Evolutionary conservation across 2,888 invertebrate genomes (phyloP), one percentile per base, ranked within the genome.

Genomic region (Nycteola revayana): DNA sequence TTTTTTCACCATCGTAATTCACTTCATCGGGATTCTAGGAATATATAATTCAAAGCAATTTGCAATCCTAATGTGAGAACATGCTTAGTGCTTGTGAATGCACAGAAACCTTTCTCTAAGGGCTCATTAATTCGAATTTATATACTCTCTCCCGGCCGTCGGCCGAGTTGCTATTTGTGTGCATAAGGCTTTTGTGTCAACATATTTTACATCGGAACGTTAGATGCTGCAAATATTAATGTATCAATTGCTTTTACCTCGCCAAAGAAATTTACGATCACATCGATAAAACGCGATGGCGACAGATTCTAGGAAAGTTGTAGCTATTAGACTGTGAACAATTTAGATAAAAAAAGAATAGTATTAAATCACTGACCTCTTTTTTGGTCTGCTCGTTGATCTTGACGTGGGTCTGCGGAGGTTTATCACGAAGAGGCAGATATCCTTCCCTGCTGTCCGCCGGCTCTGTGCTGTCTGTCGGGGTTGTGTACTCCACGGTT

Each of bases 351-450:
- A 61, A 60, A 63, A 58, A 66, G 71, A 74, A 72, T 69, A 61
- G 62, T 68, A 63, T 68, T 73, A 74, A 78, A 73, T 75, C 70
- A 83, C 89, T 87, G 75, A 90, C 89, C 89, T 90, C 89, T 83
- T 89, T 89, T 63, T 89, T 89, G 41, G 87, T 88, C 64, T 89
- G 86, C 54, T 88, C 89, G 74, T 84, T 89, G 74, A 88, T 88
- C 70, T 88, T 88, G 58, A 88, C 89, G 66, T 86, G 79, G 34
- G 79, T 87, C 60, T 84, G 83, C 47, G 76, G 82, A 28, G 86
- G 85, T 49, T 87, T 88, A 65, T 89, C 89, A 46, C 86, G 77
- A 31, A 89, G 77, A 30, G 88, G 86, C 39, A 88, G 67, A 54
- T 85, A 88, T 31, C 89, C 89, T 60, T 89, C 89, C 37, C 89